Base-by-base conservation (phyloP, 2,888 invertebrate genomes). In the Apamea anceps region DNA sequence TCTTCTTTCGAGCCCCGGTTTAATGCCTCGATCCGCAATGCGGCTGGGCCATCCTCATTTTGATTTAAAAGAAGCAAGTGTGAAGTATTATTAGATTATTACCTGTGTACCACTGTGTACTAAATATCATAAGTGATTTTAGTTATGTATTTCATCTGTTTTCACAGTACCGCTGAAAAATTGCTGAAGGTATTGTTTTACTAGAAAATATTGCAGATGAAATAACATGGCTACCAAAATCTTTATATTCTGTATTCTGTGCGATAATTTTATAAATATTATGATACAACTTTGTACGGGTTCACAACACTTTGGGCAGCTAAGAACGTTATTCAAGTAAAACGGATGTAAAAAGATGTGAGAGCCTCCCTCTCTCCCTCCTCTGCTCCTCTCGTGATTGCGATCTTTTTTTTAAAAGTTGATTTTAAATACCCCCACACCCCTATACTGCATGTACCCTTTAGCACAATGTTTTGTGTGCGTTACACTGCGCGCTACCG, bases 1-100 rank as follows among this genome's bases (percentile, higher is more conserved):
- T 54, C 51, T 66, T 66, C 28, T 60, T 32, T 65, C 54, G 65
- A 48, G 66, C 37, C n/a, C 13, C 12, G 65, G 68, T 65, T 81
- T 81, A 60, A n/a, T 71, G 54, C 45, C 54, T 18, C 51, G 28
- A 67, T 68, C 81, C 81, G 81, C 81, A 82, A 72, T 81, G 81
- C 81, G 82, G 77, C 54, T 72, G n/a, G 48, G 28, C 45, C 4
- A 25, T 72, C 25, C 32, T 37, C 28, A 6, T 57, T 68, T 68
- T 28, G 65, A 37, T 60, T 71, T 54, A n/a, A 71, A 81, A 72
- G 12, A 71, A 54, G 6, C 28, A 51, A 62, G 28, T 42, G 3
- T 10, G 4, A 72, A 37, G 12, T 72, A 10, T 18, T 71, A 25
- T 71, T 32, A 32, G 13, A 63, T 63, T 77, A 45, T 37, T 32